phyloP scores from a whole-genome alignment of 2,888 invertebrate genomes.

The Harpagoxenus sublaevis region DNA sequence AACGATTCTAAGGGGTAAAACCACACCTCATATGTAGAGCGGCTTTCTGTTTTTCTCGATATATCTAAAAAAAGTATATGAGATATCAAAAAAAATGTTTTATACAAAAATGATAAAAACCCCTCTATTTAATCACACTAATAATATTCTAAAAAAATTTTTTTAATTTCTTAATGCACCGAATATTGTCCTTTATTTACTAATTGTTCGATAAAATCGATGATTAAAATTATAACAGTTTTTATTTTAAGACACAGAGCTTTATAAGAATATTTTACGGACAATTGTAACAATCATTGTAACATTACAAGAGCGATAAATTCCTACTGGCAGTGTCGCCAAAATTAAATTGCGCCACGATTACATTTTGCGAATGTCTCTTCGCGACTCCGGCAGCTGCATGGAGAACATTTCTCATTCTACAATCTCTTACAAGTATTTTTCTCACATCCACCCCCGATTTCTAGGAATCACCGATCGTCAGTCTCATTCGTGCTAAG shows the following conservation, averaged over 20 bases:
- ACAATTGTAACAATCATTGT: not conserved
- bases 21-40: no score
- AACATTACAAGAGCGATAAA: not conserved
- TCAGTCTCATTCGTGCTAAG: conserved; percentile 75
- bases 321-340: not conserved
- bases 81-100: no score
- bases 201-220: not conserved
- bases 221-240: not conserved
- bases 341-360: conserved; percentile 14
- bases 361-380: not conserved
- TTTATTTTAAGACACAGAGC: not conserved
- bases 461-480: conserved; percentile 30
- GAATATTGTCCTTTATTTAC: no score
- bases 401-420: conserved; percentile 13
- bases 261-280: not conserved
- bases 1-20: no score
- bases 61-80: no score
- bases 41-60: no score
- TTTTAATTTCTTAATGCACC: no score
- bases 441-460: not conserved
- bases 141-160: no score
- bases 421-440: conserved; percentile 24
- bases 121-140: no score
- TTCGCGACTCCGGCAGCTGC: not conserved
- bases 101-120: no score